Base-by-base conservation (phyloP, 2,888 invertebrate genomes). In the Dermolepida albohirtum region DNA sequence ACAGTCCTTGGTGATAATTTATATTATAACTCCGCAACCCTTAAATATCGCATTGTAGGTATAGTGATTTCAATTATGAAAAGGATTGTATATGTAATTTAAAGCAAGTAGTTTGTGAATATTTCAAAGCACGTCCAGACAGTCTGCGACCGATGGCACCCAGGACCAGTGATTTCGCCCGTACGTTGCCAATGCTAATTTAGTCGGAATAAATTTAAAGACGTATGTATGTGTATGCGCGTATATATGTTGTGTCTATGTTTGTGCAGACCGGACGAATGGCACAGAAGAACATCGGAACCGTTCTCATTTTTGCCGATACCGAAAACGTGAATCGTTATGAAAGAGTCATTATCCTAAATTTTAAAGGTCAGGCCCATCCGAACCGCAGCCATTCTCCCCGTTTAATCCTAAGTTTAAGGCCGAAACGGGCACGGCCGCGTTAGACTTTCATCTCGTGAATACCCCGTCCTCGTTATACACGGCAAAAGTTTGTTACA, bases 391-490 rank as follows among this genome's bases (percentile, higher is more conserved):
- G 40, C 40, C 47, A 29, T 34, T n/a, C 65, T 44, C 39, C 47
- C 34, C 59, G 12, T 14, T 41, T 17, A 49, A 55, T 50, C 27
- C 49, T 40, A 50, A 49, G 55, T 66, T 49, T 49, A 50, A 49
- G 66, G 49, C 57, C 39, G 40, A 22, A 39, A 47, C 59, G 57
- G 41, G 16, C 34, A 51, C 59, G 68, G 34, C 34, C 34, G 34
- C 34, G 34, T 34, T 34, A 67, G 67, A 69, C 72, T 65, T 69
- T 70, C 70, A 47, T 69, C 73, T 70, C 67, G 71, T 69, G 65
- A 68, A 69, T 69, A 59, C 59, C 71, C 70, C 71, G 34, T 34
- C 69, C 73, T 73, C 73, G 72, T 73, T 73, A 72, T 34, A 34
- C 34, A 34, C 34, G 69, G 68, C 67, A 66, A 67, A 70, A 71